Base-by-base conservation (phyloP, 2,888 invertebrate species). In the Operophtera brumata region DNA sequence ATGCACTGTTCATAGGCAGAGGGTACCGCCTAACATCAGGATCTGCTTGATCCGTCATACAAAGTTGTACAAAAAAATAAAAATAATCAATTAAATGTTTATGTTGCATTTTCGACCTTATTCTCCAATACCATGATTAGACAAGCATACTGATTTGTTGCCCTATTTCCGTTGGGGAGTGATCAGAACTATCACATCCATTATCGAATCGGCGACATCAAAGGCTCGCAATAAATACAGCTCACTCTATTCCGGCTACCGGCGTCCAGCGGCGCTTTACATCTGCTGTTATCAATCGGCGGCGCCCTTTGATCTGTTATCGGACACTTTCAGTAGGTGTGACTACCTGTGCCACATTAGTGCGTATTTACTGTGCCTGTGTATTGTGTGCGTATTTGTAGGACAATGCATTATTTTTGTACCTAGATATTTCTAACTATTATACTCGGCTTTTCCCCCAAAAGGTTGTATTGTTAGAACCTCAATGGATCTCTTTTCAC, bases 301-400 rank as follows among this genome's bases (percentile, higher is more conserved):
- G 82, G 82, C 60, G 36, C 63, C 61, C 73, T 80, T 82, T 82
- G 75, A 83, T 77, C 73, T 66, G 67, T 73, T 82, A 83, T 84
- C 81, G 69, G 67, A 71, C 74, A 78, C 78, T 80, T 79, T 73
- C 70, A 71, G 74, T 81, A 78, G 78, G 77, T 69, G 63, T 65
- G 77, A 80, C 82, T 81, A 84, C 83, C 81, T 82, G 81, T 74
- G 76, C n/a, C n/a, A n/a, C 70, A 81, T 83, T 82, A 80, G 53
- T 55, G 42, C 48, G 45, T 51, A 42, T 47, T 30, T 44, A n/a
- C n/a, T n/a, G n/a, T n/a, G n/a, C n/a, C n/a, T n/a, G 81, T 74
- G 76, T 70, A 81, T 83, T 82, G 80, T 68, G 53, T 55, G 42
- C 48, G 45, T 51, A 42, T 47, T 30, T 44, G 35, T 50, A 20